Evolutionary conservation across 2,888 invertebrate genomes (phyloP).

Genomic region (Eulithis prunata): DNA sequence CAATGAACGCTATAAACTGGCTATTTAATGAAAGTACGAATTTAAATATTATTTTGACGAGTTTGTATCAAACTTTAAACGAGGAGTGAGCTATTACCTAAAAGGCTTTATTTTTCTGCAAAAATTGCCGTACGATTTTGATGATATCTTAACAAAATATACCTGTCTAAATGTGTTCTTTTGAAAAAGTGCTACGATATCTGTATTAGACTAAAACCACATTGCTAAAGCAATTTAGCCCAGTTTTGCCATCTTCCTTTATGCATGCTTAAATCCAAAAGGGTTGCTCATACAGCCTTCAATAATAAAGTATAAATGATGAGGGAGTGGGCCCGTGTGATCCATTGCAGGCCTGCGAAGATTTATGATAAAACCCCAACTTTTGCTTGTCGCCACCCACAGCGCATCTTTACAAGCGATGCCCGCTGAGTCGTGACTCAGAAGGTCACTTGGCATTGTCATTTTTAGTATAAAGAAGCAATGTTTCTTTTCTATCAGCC

Average conservation of each 20-base stretch:
- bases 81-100: no score
- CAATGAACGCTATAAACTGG: constrained; percentile 8
- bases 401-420: constrained; percentile 47
- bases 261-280: constrained; percentile 37
- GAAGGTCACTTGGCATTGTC: constrained; percentile 21
- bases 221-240: no score
- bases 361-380: constrained; percentile 72
- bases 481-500: constrained; percentile 17
- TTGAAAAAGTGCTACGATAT: no score
- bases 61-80: background rate
- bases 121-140: no score
- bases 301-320: constrained; percentile 71
- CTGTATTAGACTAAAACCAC: no score
- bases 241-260: background rate
- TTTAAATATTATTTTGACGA: background rate
- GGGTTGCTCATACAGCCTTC: constrained; percentile 58
- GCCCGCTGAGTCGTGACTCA: constrained; percentile 28
- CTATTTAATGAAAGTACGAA: constrained; percentile 4
- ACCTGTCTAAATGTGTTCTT: no score
- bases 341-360: constrained; percentile 61
- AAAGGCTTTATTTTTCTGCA: no score
- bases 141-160: no score
- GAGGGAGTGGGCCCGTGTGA: constrained; percentile 55
- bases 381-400: constrained; percentile 67
- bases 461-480: constrained; percentile 17